These are phyloP conservation scores for Trichomycterus rosablanca DNA, from an alignment of 2,113 vertebrate genomes.

Conservation along the genomic window DNA sequence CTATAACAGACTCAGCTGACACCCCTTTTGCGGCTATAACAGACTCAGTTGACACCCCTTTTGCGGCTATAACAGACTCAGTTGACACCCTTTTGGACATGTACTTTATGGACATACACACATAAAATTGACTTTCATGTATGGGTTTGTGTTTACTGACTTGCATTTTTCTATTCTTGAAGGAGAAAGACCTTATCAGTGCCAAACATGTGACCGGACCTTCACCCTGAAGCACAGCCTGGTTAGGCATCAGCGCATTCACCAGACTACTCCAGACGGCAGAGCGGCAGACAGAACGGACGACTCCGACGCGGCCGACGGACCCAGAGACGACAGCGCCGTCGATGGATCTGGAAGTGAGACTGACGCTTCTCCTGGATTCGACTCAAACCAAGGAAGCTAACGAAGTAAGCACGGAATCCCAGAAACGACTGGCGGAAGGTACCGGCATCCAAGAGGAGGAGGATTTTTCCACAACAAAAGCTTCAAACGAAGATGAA, in stretches of 20 bases:
- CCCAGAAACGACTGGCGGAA: conserved; percentile 10
- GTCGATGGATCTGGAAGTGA: conserved; percentile 59
- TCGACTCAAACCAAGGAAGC: conserved; percentile 66
- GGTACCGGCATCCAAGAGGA: conserved; percentile 28
- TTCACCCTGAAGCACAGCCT: conserved; percentile 98
- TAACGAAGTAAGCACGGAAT: conserved; percentile 40
- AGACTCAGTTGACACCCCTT: too few species aligned
- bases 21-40: too few species aligned
- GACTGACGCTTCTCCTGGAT: conserved; percentile 71
- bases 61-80: too few species aligned
- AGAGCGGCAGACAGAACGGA: conserved; percentile 52
- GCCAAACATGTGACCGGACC: conserved; percentile 90
- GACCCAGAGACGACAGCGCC: conserved; percentile 28
- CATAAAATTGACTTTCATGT: too few species aligned
- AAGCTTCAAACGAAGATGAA: conserved; percentile 11
- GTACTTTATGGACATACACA: too few species aligned
- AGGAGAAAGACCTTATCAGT: conserved; percentile 94
- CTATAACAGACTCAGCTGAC: too few species aligned
- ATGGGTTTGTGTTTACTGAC: too few species aligned
- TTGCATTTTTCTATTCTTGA: not conserved
- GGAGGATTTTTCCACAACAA: not conserved
- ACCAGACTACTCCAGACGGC: conserved; percentile 78
- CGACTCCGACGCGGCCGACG: conserved; percentile 66
- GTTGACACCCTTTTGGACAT: too few species aligned
- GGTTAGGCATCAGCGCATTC: conserved; percentile 92